Evolutionary conservation across 2,797 vertebrate genomes (phyloP).

Genomic region (Tadarida brasiliensis): DNA sequence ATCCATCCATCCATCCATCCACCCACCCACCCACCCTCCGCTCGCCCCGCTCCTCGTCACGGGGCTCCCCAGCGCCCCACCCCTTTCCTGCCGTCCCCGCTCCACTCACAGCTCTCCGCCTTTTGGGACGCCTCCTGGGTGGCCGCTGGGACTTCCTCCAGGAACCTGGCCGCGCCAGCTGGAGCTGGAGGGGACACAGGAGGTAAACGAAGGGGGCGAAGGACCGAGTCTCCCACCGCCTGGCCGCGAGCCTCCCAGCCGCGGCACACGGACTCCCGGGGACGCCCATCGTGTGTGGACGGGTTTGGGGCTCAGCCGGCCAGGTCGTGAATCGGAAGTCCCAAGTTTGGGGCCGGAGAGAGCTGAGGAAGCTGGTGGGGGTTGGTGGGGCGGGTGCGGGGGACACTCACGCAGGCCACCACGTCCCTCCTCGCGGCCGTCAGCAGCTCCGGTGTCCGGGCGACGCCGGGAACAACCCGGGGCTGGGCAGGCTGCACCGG

Average conservation of each 20-base stretch:
- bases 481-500: not conserved
- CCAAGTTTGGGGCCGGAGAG: rapidly evolving
- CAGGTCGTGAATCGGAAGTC: rapidly evolving
- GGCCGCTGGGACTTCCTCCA: not conserved
- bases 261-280: not conserved
- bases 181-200: not conserved
- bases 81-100: not conserved
- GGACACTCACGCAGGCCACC: conserved; percentile 39
- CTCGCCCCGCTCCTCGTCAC: rapidly evolving
- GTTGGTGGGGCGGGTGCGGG: not conserved
- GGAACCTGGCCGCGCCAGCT: not conserved
- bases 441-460: conserved; percentile 18
- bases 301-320: not conserved
- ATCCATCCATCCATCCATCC: not conserved
- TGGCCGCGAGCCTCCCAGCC: not conserved
- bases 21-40: rapidly evolving
- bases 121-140: not conserved
- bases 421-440: not conserved
- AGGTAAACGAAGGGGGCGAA: not conserved
- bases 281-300: rapidly evolving
- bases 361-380: not conserved
- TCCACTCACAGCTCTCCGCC: not conserved
- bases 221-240: not conserved
- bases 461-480: not conserved
- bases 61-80: not conserved